phyloP scores from a whole-genome alignment of 1,140 invertebrate species.

The Nixonia krombeini region DNA sequence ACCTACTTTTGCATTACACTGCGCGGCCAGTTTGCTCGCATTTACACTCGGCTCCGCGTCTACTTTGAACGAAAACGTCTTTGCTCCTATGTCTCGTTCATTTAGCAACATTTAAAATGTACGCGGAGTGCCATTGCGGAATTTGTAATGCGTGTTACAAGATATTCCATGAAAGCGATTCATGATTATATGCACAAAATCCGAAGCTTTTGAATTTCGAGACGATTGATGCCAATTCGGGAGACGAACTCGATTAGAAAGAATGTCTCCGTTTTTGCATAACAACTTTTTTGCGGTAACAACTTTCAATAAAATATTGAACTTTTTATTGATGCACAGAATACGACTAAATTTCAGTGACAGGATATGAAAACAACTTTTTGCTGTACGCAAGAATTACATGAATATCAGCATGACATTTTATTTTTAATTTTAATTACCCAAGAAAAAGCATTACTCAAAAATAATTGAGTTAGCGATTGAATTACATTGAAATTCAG shows the following conservation, averaged over 20 bases:
- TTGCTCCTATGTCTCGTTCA: conserved; percentile 35
- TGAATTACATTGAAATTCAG: no score
- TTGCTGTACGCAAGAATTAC: no score
- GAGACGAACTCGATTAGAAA: no score
- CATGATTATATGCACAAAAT: conserved; percentile 14
- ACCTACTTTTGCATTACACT: conserved; percentile 49
- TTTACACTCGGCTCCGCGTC: conserved; percentile 27
- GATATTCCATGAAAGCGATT: conserved; percentile 1
- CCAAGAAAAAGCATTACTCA: no score
- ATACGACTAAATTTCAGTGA: no score
- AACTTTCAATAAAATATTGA: not conserved
- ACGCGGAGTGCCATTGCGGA: conserved; percentile 1
- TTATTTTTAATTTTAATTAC: no score
- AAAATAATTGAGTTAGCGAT: no score
- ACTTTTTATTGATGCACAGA: not conserved
- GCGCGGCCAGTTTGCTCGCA: conserved; percentile 27
- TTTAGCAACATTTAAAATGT: conserved; percentile 24
- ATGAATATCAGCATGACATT: no score
- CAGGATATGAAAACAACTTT: no score
- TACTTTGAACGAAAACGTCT: conserved; percentile 37
- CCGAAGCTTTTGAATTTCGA: conserved; percentile 9
- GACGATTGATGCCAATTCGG: conserved; percentile 7
- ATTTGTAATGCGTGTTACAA: conserved; percentile 8
- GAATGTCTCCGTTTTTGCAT: not conserved
- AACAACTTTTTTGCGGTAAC: not conserved